Percentiles rank a stretch among this genome's conserved stretches.
Conservation (phyloP, 92 coral and sea anemone species). For the Parazoanthus atlanticus region DNA sequence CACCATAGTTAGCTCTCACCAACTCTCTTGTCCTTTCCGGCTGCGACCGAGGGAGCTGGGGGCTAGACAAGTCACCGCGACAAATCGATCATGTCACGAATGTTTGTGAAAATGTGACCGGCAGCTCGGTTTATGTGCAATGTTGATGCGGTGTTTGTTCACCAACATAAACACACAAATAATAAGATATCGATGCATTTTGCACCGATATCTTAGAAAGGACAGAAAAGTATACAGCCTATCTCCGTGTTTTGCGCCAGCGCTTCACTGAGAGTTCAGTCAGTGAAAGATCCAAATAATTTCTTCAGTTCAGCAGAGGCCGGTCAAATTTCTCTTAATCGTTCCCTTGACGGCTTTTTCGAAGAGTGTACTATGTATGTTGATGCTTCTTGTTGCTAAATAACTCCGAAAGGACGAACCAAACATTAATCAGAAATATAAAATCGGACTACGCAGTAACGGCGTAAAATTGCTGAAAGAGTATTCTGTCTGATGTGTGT, state of each 20-base stretch:
- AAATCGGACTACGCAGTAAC: not conserved
- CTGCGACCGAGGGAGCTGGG: too few relatives aligned
- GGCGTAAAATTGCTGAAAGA: not conserved
- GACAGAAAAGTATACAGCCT: not conserved
- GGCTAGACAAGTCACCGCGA: too few relatives aligned
- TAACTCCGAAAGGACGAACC: not conserved
- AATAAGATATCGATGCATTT: too few relatives aligned
- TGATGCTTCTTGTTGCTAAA: not conserved
- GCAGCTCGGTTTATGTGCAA: not conserved
- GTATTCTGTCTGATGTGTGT: slow-evolving; percentile 15
- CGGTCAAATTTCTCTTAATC: not conserved
- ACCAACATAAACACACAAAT: not conserved
- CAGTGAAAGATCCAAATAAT: not conserved
- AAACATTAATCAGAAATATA: too few relatives aligned
- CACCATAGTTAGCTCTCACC: too few relatives aligned
- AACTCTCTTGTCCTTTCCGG: too few relatives aligned
- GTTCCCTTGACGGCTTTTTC: too few relatives aligned
- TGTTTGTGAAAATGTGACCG: not conserved
- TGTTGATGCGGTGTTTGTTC: not conserved
- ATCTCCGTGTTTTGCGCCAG: not conserved
- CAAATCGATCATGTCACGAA: too few relatives aligned
- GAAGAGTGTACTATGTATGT: not conserved
- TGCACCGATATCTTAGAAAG: too few relatives aligned
- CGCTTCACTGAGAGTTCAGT: not conserved
- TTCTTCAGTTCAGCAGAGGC: not conserved